Evolutionary conservation across 64 coral and sea anemone species (phyloP).

Genomic region (Montipora sp.): DNA sequence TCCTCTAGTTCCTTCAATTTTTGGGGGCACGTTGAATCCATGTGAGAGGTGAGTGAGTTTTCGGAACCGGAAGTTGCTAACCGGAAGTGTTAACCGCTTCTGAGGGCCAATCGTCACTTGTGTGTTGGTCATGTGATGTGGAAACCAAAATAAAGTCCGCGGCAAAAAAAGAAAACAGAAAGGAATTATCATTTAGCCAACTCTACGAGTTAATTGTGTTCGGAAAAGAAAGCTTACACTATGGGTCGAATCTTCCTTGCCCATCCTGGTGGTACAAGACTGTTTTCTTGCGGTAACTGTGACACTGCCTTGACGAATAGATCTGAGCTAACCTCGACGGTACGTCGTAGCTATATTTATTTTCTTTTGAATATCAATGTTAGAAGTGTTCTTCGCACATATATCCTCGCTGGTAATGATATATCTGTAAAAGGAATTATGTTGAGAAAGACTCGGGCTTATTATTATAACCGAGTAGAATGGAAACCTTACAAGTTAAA

Average conservation of each 20-base stretch:
- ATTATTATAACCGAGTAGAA: too few species aligned
- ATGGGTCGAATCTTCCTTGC: conserved; percentile 97
- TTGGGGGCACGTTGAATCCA: too few species aligned
- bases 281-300: conserved; percentile 98
- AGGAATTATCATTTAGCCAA: not conserved
- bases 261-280: conserved; percentile 90
- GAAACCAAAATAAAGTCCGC: conserved; percentile 23
- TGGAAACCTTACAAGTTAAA: too few species aligned
- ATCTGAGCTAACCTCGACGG: conserved; percentile 97
- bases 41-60: too few species aligned
- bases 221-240: not conserved
- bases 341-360: conserved; percentile 19
- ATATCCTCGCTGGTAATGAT: too few species aligned
- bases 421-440: too few species aligned
- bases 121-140: not conserved
- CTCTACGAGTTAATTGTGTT: not conserved
- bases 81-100: not conserved
- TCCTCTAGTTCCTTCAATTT: too few species aligned
- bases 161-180: not conserved
- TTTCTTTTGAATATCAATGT: not conserved
- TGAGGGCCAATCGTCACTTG: not conserved
- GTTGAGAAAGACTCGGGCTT: too few species aligned
- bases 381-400: too few species aligned
- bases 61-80: not conserved
- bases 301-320: conserved; percentile 99